Percentiles rank a stretch among this genome's conserved stretches.
Evolutionary conservation across 2,888 invertebrate genomes (phyloP).

Genomic region (Hirtodrosophila alboralis): DNA sequence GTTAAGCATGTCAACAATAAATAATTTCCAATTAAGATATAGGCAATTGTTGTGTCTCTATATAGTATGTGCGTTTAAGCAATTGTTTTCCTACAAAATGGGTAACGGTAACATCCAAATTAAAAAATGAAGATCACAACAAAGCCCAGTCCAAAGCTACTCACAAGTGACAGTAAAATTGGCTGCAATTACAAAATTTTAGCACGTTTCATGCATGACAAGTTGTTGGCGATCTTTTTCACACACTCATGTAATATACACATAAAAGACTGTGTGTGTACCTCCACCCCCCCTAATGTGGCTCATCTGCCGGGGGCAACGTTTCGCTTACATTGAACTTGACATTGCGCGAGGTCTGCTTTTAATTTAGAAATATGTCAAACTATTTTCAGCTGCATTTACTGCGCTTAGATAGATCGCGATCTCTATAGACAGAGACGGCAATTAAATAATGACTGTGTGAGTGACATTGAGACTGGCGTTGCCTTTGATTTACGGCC

Average conservation of each 20-base stretch:
- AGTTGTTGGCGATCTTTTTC: conserved; percentile 30
- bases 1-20: conserved; percentile 43
- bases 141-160: conserved; percentile 44
- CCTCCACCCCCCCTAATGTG: conserved; percentile 17
- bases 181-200: conserved; percentile 69
- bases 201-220: conserved; percentile 65
- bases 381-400: conserved; percentile 60
- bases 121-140: conserved; percentile 51
- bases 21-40: conserved; percentile 60
- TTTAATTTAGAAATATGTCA: conserved; percentile 70
- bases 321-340: conserved; percentile 75
- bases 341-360: conserved; percentile 71
- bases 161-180: conserved; percentile 71
- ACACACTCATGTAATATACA: conserved; percentile 6
- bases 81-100: conserved; percentile 27
- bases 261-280: neutral
- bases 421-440: conserved; percentile 53
- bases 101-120: conserved; percentile 39
- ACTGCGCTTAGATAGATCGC: conserved; percentile 24
- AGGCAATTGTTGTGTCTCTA: conserved; percentile 18
- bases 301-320: conserved; percentile 42
- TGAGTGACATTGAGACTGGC: conserved; percentile 8
- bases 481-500: conserved; percentile 29
- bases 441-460: conserved; percentile 66
- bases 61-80: conserved; percentile 4